These are phyloP conservation scores for Gallinago jamesoni DNA, from an alignment of 2,113 vertebrate genomes.

Conservation along the genomic window DNA sequence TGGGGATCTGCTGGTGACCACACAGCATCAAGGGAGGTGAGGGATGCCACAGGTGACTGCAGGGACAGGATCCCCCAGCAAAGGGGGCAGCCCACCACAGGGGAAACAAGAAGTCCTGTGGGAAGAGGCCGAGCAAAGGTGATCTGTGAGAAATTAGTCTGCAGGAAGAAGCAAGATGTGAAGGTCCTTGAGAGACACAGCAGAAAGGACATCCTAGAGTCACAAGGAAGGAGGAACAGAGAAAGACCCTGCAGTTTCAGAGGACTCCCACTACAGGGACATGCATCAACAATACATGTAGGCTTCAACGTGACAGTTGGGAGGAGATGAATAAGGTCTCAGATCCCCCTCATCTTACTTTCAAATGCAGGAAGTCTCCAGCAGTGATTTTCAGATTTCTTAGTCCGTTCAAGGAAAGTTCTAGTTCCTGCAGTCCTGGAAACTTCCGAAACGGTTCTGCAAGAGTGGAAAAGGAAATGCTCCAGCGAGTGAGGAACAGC, in stretches of 20 bases:
- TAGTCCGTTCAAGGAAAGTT: conserved; percentile 82
- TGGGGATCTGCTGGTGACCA: not conserved
- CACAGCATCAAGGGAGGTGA: not conserved
- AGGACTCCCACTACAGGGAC: not conserved
- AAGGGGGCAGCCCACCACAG: not conserved
- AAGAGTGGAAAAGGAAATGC: not conserved
- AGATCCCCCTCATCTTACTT: conserved; percentile 74
- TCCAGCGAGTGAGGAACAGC: not conserved
- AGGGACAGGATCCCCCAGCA: not conserved
- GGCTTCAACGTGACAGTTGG: not conserved
- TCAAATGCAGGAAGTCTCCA: conserved; percentile 80
- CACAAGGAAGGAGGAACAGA: not conserved
- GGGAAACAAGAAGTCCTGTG: not conserved
- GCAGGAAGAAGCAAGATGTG: not conserved
- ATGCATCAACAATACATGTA: accelerated
- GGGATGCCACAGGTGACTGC: not conserved
- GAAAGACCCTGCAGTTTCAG: not conserved
- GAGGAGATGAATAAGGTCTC: not conserved
- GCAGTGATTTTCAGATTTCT: conserved; percentile 69
- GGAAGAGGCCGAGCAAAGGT: not conserved
- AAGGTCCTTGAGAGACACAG: not conserved
- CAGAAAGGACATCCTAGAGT: not conserved
- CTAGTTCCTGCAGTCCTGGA: conserved; percentile 78
- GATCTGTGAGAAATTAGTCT: not conserved
- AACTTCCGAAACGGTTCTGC: conserved; percentile 82